Evolutionary conservation across 1,140 invertebrate species (phyloP).

Genomic region (Euura lappo): DNA sequence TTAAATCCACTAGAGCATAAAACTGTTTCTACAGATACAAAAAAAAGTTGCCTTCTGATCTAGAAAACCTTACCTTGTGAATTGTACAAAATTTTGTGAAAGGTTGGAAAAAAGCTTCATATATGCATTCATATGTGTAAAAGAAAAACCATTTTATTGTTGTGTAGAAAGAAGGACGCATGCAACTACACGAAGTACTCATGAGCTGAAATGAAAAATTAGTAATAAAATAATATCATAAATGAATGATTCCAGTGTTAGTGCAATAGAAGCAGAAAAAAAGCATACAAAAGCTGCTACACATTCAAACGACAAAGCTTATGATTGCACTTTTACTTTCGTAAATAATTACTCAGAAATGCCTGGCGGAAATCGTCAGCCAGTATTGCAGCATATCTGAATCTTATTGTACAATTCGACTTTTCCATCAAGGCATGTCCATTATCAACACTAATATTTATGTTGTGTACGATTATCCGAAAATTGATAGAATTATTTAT

Average conservation of each 20-base stretch:
- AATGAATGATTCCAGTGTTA: neutral
- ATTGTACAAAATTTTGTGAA: too few relatives aligned
- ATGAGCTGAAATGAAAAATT: slow-evolving; percentile 16
- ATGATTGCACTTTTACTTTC: too few relatives aligned
- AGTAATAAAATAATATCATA: slow-evolving; percentile 8
- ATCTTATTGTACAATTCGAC: too few relatives aligned
- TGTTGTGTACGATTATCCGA: too few relatives aligned
- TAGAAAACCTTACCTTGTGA: neutral
- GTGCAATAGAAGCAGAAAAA: neutral
- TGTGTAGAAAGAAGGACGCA: slow-evolving; percentile 4
- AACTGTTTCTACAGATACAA: neutral
- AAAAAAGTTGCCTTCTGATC: neutral
- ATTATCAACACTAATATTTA: too few relatives aligned
- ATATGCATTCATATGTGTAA: neutral
- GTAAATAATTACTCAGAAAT: too few relatives aligned
- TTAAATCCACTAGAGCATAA: neutral
- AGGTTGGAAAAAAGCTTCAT: neutral
- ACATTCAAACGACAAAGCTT: too few relatives aligned
- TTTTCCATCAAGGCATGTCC: too few relatives aligned
- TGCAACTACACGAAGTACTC: slow-evolving; percentile 10
- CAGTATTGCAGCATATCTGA: too few relatives aligned
- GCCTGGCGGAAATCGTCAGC: too few relatives aligned
- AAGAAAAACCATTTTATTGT: slow-evolving; percentile 14
- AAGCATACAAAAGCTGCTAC: neutral
- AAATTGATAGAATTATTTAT: too few relatives aligned